A percentile compares a stretch with the other conserved stretches of the same genome.
These are phyloP conservation scores for Tridacna crocea DNA, from an alignment of 2,888 invertebrate genomes.

Conservation along the genomic window DNA sequence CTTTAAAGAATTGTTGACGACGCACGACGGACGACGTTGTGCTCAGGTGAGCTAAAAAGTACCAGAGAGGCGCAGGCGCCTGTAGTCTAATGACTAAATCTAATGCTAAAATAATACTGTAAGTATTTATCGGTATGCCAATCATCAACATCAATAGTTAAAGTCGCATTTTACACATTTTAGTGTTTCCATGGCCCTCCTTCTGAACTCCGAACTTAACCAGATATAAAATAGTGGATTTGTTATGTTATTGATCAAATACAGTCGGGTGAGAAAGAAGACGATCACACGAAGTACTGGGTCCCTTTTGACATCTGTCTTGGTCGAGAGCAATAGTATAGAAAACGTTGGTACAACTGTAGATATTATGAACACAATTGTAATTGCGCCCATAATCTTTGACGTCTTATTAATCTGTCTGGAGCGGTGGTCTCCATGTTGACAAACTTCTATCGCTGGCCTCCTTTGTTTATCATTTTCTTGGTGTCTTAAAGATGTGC, in stretches of 20 bases:
- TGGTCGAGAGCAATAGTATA: background rate
- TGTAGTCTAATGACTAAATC: too few species aligned
- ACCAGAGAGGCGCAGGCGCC: too few species aligned
- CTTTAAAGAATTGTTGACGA: too few species aligned
- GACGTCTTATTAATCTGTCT: background rate
- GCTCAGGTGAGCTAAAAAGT: too few species aligned
- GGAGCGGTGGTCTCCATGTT: background rate
- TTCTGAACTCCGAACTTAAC: conserved; percentile 21
- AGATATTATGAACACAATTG: background rate
- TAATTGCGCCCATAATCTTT: background rate
- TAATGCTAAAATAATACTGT: too few species aligned
- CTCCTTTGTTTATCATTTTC: background rate
- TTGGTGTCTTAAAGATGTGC: too few species aligned
- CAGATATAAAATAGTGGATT: conserved; percentile 29
- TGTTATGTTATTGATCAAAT: conserved; percentile 27
- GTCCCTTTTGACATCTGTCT: background rate
- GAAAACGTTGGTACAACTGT: background rate
- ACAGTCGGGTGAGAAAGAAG: conserved; percentile 17
- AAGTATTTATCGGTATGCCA: too few species aligned
- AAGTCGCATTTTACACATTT: background rate
- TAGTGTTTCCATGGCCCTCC: background rate
- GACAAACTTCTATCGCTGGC: background rate
- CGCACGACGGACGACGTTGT: too few species aligned
- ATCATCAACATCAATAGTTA: too few species aligned
- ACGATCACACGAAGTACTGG: background rate